Evolutionary conservation across 2,113 vertebrate genomes (phyloP), one percentile per base, ranked within the genome.

Genomic region (Lipotes vexillifer): DNA sequence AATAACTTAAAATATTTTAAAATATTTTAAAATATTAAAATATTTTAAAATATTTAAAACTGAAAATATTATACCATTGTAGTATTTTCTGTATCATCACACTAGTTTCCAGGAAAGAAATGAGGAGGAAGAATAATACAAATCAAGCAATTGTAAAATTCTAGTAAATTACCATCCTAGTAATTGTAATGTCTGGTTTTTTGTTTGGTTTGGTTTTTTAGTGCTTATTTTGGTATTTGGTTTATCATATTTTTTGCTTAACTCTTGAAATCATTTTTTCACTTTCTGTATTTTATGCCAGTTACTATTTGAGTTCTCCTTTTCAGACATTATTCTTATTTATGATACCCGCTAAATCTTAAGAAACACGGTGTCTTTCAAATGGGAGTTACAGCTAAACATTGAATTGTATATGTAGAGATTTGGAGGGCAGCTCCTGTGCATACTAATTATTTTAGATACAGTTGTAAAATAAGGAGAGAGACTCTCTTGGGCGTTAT

Each of bases 211-310:
- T 88, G 44, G 11, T 44, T 78, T 96, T 97, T 92, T 46, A 49
- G 36, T 83, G 68, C 52, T 87, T 95, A 2, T 87, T 87, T 94
- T 29, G 38, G 5, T 94, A 84, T 12, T 96, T 72, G 31, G n/a
- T 75, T 93, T 3, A 38, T 81, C 27, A 61, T 57, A 49, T 66
- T 85, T 94, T 90, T 88, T 68, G 55, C 25, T 87, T 88, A 78
- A 74, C 31, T 96, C n/a, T 77, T 96, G 12, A n/a, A 68, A 82
- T 94, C 66, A 75, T 72, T 36, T 92, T n/a, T 55, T 91, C 17
- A 23, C 41, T 95, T 90, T 84, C 23, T 84, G 14, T 27, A 27
- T 93, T 90, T 94, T 81, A 82, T 88, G 82, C 93, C 7, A 86
- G 12, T 83, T 89, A n/a, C 65, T 80, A 27, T 94, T 96, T 96